Evolutionary conservation across 2,888 invertebrate genomes (phyloP), one percentile per base, ranked within the genome.

Genomic region (Chalcis sispes): DNA sequence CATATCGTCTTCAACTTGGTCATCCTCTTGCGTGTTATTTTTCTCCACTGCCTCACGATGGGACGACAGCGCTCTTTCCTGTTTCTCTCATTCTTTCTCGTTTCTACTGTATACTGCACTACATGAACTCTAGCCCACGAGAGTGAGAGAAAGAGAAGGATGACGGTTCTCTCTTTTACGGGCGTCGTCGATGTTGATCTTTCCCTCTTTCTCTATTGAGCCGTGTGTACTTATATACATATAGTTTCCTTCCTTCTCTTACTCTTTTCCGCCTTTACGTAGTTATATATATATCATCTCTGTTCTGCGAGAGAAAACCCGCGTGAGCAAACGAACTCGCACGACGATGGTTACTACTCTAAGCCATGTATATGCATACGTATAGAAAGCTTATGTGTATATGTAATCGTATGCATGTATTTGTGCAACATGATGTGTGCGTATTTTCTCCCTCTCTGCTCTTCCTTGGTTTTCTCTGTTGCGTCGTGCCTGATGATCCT

Each of bases 121-220:
- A 46, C 8, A 2, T 46, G n/a, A 10, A 18, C 10, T 5, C 50
- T 20, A 3, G 20, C 23, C 20, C 18, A 23, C 23, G 10, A 18
- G 5, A 15, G n/a, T 46, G 8, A 1, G 2, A 3, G 10, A 8
- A 66, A 50, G 10, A 27, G n/a, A 27, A 54, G 54, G 54, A 42
- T 36, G 52, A 66, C 40, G 66, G 40, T 20, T 64, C 65, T 32
- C 42, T n/a, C 3, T 52, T 52, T 50, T 20, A 20, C 18, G 50
- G n/a, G 46, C 75, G 75, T 71, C 66, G 59, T 66, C 71, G 66
- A 36, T 75, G 75, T 71, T 71, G 72, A 72, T 72, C 62, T 58
- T 46, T 65, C 46, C 23, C 71, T 65, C 66, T 67, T n/a, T 56
- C 48, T 71, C 72, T 27, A n/a, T 46, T 56, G 13, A 10, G 46